These are phyloP conservation scores for Hormaphis cornu DNA, from an alignment of 1,140 invertebrate genomes.

Conservation along the genomic window DNA sequence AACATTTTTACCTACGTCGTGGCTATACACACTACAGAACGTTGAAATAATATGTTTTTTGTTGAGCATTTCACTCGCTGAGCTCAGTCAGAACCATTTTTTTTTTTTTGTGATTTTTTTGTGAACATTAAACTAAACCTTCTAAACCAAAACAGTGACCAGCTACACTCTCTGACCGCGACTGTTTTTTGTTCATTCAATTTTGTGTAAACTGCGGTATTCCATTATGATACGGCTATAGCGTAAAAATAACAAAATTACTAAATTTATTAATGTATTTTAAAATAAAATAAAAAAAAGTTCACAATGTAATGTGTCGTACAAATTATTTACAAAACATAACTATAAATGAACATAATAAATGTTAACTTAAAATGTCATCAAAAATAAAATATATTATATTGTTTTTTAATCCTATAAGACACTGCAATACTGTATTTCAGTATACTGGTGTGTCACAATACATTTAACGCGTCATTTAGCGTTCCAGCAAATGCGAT, in stretches of 20 bases:
- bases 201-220: not conserved
- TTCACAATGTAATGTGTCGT: not conserved
- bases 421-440: not conserved
- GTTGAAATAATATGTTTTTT: too few relatives aligned
- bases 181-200: not conserved
- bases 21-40: too few relatives aligned
- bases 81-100: too few relatives aligned
- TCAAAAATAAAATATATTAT: not conserved
- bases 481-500: too few relatives aligned
- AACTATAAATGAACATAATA: not conserved
- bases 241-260: not conserved
- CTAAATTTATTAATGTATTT: not conserved
- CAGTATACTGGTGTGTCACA: too few relatives aligned
- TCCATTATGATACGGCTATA: not conserved
- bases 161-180: too few relatives aligned
- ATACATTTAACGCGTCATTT: too few relatives aligned
- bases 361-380: not conserved
- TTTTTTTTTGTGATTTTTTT: too few relatives aligned
- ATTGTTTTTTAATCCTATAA: not conserved
- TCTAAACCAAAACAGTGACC: too few relatives aligned
- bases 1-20: too few relatives aligned
- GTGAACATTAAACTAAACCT: too few relatives aligned
- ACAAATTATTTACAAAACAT: constrained; percentile 15
- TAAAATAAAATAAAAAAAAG: not conserved
- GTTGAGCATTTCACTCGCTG: too few relatives aligned